phyloP scores from a whole-genome alignment of 2,113 vertebrate species.

The Sturnus vulgaris region DNA sequence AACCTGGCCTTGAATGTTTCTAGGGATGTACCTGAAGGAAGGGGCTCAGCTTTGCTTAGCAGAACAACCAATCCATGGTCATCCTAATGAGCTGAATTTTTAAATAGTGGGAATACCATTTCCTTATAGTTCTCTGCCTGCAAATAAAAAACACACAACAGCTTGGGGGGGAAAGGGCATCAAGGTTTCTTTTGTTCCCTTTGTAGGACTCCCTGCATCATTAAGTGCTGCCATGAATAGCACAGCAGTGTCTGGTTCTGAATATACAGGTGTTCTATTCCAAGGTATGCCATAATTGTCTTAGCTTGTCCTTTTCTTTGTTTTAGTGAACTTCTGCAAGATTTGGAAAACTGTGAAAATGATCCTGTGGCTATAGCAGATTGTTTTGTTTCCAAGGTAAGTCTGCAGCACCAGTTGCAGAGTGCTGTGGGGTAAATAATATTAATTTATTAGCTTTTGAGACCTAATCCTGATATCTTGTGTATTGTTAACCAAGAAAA shows the following conservation, averaged over 20 bases:
- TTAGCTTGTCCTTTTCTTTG: background rate
- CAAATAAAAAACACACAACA: background rate
- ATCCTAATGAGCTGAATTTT: background rate
- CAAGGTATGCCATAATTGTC: background rate
- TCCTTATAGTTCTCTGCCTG: background rate
- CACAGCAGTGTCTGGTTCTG: background rate
- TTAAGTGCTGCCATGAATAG: background rate
- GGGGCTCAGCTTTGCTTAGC: background rate
- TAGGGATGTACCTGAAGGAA: background rate
- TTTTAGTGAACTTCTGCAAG: conserved; percentile 84
- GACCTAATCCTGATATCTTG: background rate
- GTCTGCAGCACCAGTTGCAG: background rate
- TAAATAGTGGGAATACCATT: background rate
- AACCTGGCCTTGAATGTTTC: background rate
- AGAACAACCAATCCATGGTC: background rate
- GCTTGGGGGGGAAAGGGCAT: rapidly evolving
- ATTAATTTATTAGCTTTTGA: background rate
- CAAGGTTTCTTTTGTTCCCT: background rate
- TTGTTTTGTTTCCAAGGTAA: conserved; percentile 96
- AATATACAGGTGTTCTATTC: background rate
- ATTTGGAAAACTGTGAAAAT: conserved; percentile 87
- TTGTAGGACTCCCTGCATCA: background rate
- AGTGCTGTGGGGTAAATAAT: background rate
- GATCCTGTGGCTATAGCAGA: conserved; percentile 89
- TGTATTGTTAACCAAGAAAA: background rate